Evolutionary conservation across 2,888 invertebrate genomes (phyloP).

Genomic region (Nomada fucata): DNA sequence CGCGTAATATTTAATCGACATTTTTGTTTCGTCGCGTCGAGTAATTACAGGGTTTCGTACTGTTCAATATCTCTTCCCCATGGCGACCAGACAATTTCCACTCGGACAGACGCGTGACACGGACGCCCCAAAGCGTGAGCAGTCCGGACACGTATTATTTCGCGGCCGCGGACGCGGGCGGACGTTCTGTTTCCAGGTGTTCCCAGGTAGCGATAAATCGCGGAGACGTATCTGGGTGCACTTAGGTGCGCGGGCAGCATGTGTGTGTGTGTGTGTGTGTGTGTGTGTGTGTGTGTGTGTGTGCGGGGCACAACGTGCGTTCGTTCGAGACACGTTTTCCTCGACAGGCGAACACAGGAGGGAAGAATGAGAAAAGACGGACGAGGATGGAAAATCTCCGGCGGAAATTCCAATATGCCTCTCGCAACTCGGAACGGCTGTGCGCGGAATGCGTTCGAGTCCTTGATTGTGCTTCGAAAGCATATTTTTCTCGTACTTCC

Average conservation of each 20-base stretch:
- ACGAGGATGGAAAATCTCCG: conserved; percentile 62
- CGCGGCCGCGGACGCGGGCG: conserved; percentile 5
- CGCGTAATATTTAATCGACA: no score
- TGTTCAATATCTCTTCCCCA: not conserved
- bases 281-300: no score
- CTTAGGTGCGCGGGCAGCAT: conserved; percentile 51
- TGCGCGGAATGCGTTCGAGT: conserved; percentile 81
- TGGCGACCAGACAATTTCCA: not conserved
- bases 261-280: no score
- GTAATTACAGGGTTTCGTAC: no score
- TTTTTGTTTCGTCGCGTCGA: no score
- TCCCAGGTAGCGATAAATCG: conserved; percentile 63
- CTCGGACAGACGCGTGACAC: conserved; percentile 1
- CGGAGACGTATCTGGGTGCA: conserved; percentile 53
- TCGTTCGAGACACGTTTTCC: conserved; percentile 64
- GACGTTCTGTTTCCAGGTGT: conserved; percentile 58
- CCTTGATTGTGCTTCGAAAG: conserved; percentile 82
- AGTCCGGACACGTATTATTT: conserved; percentile 36
- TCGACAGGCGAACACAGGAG: conserved; percentile 41
- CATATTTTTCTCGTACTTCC: conserved; percentile 80
- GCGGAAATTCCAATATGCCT: conserved; percentile 82
- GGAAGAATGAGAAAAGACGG: conserved; percentile 22
- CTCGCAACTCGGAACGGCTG: conserved; percentile 77
- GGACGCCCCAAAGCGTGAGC: conserved; percentile 19
- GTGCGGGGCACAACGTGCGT: conserved; percentile 59